Base-by-base conservation (phyloP, 2,888 invertebrate genomes). In the Troglohyphantes excavatus region DNA sequence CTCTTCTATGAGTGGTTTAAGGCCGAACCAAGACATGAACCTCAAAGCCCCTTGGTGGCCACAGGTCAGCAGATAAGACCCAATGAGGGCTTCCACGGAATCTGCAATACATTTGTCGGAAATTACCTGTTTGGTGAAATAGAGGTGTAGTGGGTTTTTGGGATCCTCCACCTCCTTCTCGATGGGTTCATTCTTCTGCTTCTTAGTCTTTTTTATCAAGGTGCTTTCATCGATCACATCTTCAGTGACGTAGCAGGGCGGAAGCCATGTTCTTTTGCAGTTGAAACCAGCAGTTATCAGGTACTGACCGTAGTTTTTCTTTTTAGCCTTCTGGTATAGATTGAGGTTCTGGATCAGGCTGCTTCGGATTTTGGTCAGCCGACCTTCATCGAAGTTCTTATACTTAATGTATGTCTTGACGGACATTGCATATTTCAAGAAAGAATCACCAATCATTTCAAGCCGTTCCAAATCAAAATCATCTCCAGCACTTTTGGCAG, bases 271-370 rank as follows among this genome's bases (percentile, higher is more conserved):
- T 93, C 99, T 99, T 93, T 98, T 98, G 0, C 99, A 99, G 93
- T 99, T 99, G 94, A 99, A 99, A 94, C 99, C 99, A 2, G 97
- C 97, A 0, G 98, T 98, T 91, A 99, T 97, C 98, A 99, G 98
- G 90, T 97, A 96, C 92, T 98, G 97, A 0, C 98, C 99, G 19
- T 99, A 95, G n/a, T 96, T 95, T 93, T 98, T 97, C 92, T 96
- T 95, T 91, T 97, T 96, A 0, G 99, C 99, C 85, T 99, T 94
- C 0, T 98, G 96, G 94, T 99, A 99, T 13, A 99, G 95, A 94
- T 99, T 99, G 92, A 98, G 95, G 92, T 95, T 95, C 91, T 94
- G 94, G 29, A 98, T 98, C 95, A 99, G 98, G 93, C 98, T 99
- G 72, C 98, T 98, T 73, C 99, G 95, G 93, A 99, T 95, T 93